phyloP scores from a whole-genome alignment of 2,888 invertebrate species.

The Ichneumoninae sp. region DNA sequence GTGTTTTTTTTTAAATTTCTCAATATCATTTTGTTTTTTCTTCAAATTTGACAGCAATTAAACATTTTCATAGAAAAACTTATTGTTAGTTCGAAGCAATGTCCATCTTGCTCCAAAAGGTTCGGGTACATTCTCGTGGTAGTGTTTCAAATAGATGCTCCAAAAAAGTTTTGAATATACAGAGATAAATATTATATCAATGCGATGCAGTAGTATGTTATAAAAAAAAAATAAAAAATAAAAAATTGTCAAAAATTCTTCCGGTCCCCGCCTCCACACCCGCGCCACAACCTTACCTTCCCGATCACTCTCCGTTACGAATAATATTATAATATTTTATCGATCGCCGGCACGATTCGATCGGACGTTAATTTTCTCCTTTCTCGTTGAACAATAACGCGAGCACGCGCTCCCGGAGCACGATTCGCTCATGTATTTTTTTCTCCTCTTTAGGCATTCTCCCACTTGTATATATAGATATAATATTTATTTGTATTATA shows the following conservation, averaged over 20 bases:
- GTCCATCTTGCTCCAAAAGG: slow-evolving; percentile 20
- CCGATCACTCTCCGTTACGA: slow-evolving; percentile 48
- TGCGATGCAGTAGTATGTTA: slow-evolving; percentile 54
- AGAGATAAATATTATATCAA: slow-evolving; percentile 45
- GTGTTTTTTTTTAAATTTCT: background rate
- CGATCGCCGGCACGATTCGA: slow-evolving; percentile 50
- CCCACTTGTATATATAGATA: slow-evolving; percentile 61
- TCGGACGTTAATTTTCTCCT: slow-evolving; percentile 47
- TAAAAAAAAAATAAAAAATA: slow-evolving; percentile 55
- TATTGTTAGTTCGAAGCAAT: background rate
- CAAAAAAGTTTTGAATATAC: slow-evolving; percentile 45
- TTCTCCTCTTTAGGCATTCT: slow-evolving; percentile 51
- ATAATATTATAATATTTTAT: slow-evolving; percentile 45
- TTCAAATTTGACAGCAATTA: background rate
- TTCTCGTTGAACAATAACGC: slow-evolving; percentile 55
- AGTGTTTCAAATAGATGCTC: slow-evolving; percentile 21
- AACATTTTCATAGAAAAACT: background rate
- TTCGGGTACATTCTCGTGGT: slow-evolving; percentile 20
- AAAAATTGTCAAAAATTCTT: slow-evolving; percentile 68
- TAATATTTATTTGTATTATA: slow-evolving; percentile 42
- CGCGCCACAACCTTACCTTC: slow-evolving; percentile 77
- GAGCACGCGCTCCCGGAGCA: slow-evolving; percentile 52
- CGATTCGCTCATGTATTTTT: background rate
- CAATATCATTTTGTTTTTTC: background rate
- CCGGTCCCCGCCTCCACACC: slow-evolving; percentile 83